Percentiles rank a stretch among this genome's conserved stretches.
These are phyloP conservation scores for Stratiomys singularior DNA, from an alignment of 2,888 invertebrate species.

Conservation along the genomic window DNA sequence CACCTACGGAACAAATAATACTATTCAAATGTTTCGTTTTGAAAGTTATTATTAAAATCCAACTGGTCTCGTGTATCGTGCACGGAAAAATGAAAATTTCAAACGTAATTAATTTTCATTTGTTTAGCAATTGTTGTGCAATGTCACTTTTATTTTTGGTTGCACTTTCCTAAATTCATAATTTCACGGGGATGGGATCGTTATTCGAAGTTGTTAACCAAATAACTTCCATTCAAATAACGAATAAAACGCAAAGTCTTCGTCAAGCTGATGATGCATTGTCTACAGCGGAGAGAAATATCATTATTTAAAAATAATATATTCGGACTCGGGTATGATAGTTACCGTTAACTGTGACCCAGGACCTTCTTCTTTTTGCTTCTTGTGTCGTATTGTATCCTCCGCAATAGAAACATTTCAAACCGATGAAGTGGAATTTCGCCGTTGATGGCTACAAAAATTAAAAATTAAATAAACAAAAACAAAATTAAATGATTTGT, in stretches of 20 bases:
- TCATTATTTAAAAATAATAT: neutral
- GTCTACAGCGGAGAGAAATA: constrained; percentile 53
- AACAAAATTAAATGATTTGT: no score
- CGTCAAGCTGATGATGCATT: constrained; percentile 61
- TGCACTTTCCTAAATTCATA: no score
- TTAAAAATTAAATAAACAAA: constrained; percentile 3
- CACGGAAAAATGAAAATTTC: neutral
- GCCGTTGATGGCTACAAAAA: constrained; percentile 78
- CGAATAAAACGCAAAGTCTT: no score
- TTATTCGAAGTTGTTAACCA: no score
- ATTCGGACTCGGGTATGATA: neutral
- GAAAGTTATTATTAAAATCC: neutral
- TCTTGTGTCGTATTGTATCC: constrained; percentile 90
- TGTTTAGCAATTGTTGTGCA: no score
- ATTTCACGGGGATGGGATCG: no score
- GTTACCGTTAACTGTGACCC: constrained; percentile 55
- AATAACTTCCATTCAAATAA: no score
- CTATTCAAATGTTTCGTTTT: neutral
- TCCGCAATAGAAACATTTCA: constrained; percentile 88
- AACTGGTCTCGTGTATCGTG: constrained; percentile 6
- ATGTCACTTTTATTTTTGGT: no score
- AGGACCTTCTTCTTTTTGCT: constrained; percentile 61
- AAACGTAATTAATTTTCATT: no score
- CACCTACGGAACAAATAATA: constrained; percentile 30
- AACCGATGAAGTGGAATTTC: constrained; percentile 86